Percentiles rank a stretch among this genome's conserved stretches.
Evolutionary conservation across 2,113 vertebrate species (phyloP).

Genomic region (Haplochromis burtoni): DNA sequence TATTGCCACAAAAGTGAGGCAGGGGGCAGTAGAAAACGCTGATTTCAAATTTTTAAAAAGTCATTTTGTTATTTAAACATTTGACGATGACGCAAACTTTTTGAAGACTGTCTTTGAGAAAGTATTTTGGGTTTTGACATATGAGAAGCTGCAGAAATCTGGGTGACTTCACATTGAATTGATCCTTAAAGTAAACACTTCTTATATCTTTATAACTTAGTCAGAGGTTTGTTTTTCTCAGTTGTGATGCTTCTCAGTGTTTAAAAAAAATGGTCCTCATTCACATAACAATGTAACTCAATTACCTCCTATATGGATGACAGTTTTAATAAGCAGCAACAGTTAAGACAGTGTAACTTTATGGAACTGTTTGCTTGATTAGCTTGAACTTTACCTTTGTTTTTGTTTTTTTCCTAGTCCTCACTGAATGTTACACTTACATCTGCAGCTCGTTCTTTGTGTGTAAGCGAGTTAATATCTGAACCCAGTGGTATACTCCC

Average conservation of each 20-base stretch:
- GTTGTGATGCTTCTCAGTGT: background rate
- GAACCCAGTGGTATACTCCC: background rate
- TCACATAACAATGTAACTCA: background rate
- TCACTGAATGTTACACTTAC: background rate
- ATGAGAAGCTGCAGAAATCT: background rate
- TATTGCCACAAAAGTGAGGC: background rate
- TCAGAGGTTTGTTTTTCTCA: background rate
- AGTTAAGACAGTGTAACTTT: rapidly evolving
- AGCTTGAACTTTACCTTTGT: background rate
- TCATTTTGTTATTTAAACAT: background rate
- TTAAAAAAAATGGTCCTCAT: background rate
- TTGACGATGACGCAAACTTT: background rate
- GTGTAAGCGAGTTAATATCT: background rate
- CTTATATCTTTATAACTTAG: background rate
- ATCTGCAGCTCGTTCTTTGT: background rate
- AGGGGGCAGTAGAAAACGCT: background rate
- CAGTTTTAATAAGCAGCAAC: background rate
- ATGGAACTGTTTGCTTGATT: background rate
- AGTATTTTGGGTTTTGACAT: background rate
- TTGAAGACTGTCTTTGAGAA: background rate
- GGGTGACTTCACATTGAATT: background rate
- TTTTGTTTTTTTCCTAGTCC: background rate
- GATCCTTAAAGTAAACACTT: background rate
- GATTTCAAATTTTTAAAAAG: rapidly evolving
- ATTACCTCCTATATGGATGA: background rate